These are phyloP conservation scores for Aulostomus chinensis DNA, from an alignment of 2,797 vertebrate genomes.

Conservation along the genomic window DNA sequence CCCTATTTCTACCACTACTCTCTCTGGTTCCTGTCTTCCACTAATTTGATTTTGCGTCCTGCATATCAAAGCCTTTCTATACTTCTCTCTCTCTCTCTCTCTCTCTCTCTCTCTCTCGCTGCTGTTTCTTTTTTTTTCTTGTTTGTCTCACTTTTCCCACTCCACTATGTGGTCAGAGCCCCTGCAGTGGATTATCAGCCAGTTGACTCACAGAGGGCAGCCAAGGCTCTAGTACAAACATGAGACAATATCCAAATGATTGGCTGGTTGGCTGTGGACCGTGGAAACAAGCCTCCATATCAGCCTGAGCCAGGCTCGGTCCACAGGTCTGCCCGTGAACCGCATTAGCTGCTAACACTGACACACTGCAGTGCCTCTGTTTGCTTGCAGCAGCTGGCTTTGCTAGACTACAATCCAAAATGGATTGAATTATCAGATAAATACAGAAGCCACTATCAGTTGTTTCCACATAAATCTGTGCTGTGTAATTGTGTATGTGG, in stretches of 20 bases:
- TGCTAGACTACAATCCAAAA: conserved; percentile 34
- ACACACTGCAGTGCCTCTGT: conserved; percentile 40
- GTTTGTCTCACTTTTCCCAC: conserved; percentile 25
- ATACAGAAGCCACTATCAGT: conserved; percentile 36
- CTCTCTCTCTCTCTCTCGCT: neutral
- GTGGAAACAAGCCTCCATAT: conserved; percentile 66
- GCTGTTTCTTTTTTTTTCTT: conserved; percentile 15
- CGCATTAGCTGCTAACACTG: conserved; percentile 40
- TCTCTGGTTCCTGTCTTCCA: neutral
- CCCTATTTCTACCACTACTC: no score
- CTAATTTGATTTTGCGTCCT: conserved; percentile 2
- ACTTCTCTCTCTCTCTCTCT: no score
- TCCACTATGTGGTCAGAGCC: conserved; percentile 44
- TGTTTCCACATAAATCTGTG: conserved; percentile 28
- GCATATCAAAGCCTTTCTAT: conserved; percentile 1
- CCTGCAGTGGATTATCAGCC: conserved; percentile 71
- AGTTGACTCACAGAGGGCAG: conserved; percentile 70
- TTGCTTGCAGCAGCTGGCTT: conserved; percentile 51
- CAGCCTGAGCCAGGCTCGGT: conserved; percentile 53
- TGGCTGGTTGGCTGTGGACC: conserved; percentile 46
- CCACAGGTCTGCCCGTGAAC: conserved; percentile 41
- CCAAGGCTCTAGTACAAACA: conserved; percentile 70
- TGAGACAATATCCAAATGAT: conserved; percentile 71
- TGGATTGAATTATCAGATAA: conserved; percentile 46
- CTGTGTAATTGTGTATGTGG: conserved; percentile 13